Evolutionary conservation across 1,140 invertebrate species (phyloP).

Genomic region (Zaprionus davidi): DNA sequence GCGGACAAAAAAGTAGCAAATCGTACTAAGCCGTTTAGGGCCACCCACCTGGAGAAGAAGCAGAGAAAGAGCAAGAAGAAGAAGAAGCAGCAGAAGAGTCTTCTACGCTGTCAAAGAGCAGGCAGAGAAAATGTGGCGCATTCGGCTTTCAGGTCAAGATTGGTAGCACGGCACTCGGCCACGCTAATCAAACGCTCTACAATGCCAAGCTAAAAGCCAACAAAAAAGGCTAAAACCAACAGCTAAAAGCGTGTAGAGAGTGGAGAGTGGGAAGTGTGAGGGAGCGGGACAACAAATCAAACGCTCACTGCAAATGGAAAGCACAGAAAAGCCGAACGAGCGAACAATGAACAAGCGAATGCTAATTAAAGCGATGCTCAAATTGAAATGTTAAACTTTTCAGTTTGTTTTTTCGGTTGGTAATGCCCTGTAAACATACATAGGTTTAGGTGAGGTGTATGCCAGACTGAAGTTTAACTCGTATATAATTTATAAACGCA

Average conservation of each 20-base stretch:
- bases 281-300: conserved; percentile 47
- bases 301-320: conserved; percentile 51
- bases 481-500: no score
- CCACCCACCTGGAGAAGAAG: conserved; percentile 63
- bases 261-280: conserved; percentile 44
- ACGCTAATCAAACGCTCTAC: conserved; percentile 69
- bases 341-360: conserved; percentile 74
- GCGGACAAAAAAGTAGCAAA: conserved; percentile 62
- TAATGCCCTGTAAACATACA: conserved; percentile 29
- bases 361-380: conserved; percentile 78
- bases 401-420: not conserved
- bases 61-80: conserved; percentile 25
- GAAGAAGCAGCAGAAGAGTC: not conserved
- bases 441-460: not conserved
- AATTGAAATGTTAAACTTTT: conserved; percentile 81
- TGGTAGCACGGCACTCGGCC: conserved; percentile 58
- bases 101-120: conserved; percentile 52
- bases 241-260: conserved; percentile 47
- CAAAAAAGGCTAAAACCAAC: conserved; percentile 46
- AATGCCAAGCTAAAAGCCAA: conserved; percentile 51
- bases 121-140: conserved; percentile 46
- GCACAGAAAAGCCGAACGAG: conserved; percentile 26
- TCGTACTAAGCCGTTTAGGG: conserved; percentile 74
- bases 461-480: not conserved
- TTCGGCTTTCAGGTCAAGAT: conserved; percentile 60